A percentile compares a stretch with the other conserved stretches of the same genome.
These are phyloP conservation scores for Dascillus cervinus DNA, from an alignment of 2,888 invertebrate genomes.

Conservation along the genomic window DNA sequence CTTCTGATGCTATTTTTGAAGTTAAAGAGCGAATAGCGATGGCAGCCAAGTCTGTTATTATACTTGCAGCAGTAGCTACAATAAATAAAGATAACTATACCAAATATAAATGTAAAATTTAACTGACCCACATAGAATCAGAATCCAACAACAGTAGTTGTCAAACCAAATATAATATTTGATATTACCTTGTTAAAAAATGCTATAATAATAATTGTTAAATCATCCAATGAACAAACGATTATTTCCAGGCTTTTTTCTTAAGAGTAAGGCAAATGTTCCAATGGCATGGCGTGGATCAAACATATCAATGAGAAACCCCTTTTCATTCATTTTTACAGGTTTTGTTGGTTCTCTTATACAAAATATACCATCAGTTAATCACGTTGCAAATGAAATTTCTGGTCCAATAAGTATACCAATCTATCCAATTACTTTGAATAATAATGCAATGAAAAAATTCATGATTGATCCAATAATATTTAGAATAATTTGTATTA, in stretches of 20 bases:
- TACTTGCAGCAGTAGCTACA: conserved; percentile 29
- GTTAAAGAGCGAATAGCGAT: conserved; percentile 37
- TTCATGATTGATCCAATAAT: conserved; percentile 28
- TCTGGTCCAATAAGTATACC: conserved; percentile 29
- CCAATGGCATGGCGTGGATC: conserved; percentile 31
- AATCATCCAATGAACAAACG: conserved; percentile 20
- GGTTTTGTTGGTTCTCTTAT: conserved; percentile 27
- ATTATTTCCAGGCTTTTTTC: conserved; percentile 28
- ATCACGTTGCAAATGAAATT: conserved; percentile 26
- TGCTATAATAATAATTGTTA: conserved; percentile 1
- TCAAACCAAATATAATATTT: conserved; percentile 4
- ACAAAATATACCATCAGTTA: conserved; percentile 33
- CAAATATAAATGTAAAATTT: too few relatives aligned
- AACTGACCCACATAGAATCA: too few relatives aligned
- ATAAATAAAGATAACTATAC: too few relatives aligned
- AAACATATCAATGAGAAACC: conserved; percentile 27
- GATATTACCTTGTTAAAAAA: conserved; percentile 1
- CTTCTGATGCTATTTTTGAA: conserved; percentile 37
- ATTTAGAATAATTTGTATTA: conserved; percentile 42
- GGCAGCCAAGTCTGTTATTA: conserved; percentile 33
- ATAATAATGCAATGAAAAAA: conserved; percentile 31
- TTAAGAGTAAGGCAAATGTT: conserved; percentile 29
- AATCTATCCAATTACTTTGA: conserved; percentile 30
- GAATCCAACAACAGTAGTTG: too few relatives aligned
- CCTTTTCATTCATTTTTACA: conserved; percentile 9